phyloP scores from a whole-genome alignment of 2,888 invertebrate species.

The Brachyptera risi region DNA sequence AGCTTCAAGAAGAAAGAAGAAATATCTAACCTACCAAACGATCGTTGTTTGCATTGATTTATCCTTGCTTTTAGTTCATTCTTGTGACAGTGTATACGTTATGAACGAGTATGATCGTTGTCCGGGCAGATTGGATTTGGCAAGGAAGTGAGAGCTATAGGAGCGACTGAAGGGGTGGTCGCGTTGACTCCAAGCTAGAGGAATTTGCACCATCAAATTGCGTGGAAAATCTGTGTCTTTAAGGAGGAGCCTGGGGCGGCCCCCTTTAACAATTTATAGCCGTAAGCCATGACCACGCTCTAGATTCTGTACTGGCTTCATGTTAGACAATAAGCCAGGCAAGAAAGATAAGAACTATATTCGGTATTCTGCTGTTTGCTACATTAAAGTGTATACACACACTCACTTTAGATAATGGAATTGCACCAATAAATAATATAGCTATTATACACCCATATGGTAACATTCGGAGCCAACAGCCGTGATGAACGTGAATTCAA shows the following conservation, averaged over 20 bases:
- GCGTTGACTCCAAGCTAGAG: background rate
- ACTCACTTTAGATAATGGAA: too few relatives aligned
- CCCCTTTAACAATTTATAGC: slow-evolving; percentile 19
- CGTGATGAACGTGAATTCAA: too few relatives aligned
- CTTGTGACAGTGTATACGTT: background rate
- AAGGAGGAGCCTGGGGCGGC: slow-evolving; percentile 3
- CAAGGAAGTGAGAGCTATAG: background rate
- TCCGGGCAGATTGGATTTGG: slow-evolving; percentile 8
- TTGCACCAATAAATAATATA: slow-evolving; percentile 5
- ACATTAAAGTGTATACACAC: too few relatives aligned
- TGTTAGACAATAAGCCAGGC: background rate
- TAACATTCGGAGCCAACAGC: too few relatives aligned
- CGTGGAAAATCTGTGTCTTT: slow-evolving; percentile 25
- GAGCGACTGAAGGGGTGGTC: slow-evolving; percentile 2
- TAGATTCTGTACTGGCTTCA: background rate
- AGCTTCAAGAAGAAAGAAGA: too few relatives aligned
- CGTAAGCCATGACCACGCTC: slow-evolving; percentile 13
- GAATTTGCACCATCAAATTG: slow-evolving; percentile 26
- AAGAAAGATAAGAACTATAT: slow-evolving; percentile 2
- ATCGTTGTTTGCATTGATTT: background rate
- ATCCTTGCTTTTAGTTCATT: background rate
- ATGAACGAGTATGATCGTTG: slow-evolving; percentile 10
- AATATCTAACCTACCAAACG: too few relatives aligned
- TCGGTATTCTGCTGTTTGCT: background rate
- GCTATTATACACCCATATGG: slow-evolving; percentile 1